Evolutionary conservation across 1,140 invertebrate genomes (phyloP).

Genomic region (Brachionus manjavacas): DNA sequence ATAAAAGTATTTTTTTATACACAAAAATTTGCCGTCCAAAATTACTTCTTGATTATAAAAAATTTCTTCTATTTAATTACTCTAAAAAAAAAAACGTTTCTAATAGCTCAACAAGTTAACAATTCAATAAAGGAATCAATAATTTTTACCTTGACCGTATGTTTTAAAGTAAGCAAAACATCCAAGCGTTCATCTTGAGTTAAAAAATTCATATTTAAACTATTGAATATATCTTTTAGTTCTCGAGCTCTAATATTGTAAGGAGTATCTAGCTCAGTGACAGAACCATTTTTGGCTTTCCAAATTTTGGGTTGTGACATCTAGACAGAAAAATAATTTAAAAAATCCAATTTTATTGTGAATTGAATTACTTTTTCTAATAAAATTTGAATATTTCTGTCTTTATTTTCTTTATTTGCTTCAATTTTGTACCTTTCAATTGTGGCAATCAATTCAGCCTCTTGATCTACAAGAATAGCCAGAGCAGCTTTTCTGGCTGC

Average conservation of each 20-base stretch:
- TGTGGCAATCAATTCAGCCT: constrained; percentile 56
- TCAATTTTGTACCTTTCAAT: constrained; percentile 57
- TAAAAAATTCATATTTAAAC: constrained; percentile 57
- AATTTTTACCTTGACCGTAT: constrained; percentile 55
- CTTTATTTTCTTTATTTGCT: constrained; percentile 52
- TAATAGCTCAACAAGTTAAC: not conserved
- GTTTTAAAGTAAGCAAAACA: constrained; percentile 57
- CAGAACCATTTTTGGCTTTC: constrained; percentile 51
- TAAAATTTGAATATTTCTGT: constrained; percentile 52
- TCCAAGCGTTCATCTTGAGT: constrained; percentile 58
- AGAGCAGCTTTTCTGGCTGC: constrained; percentile 56
- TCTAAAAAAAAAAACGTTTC: not conserved
- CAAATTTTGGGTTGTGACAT: constrained; percentile 54
- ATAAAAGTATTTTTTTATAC: too few species aligned
- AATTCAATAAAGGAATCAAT: not conserved
- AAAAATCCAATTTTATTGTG: not conserved
- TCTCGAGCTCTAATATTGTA: constrained; percentile 56
- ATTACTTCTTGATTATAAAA: too few species aligned
- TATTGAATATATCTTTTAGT: constrained; percentile 57
- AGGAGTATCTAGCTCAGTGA: constrained; percentile 56
- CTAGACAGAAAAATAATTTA: constrained; percentile 12
- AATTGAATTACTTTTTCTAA: constrained; percentile 51
- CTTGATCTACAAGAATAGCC: constrained; percentile 57
- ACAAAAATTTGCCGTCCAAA: too few species aligned
- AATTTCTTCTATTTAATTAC: too few species aligned